These are phyloP conservation scores for Mnemiopsis leidyi DNA, from an alignment of 37 sponge, comb jelly and placozoan genomes.

Conservation along the genomic window DNA sequence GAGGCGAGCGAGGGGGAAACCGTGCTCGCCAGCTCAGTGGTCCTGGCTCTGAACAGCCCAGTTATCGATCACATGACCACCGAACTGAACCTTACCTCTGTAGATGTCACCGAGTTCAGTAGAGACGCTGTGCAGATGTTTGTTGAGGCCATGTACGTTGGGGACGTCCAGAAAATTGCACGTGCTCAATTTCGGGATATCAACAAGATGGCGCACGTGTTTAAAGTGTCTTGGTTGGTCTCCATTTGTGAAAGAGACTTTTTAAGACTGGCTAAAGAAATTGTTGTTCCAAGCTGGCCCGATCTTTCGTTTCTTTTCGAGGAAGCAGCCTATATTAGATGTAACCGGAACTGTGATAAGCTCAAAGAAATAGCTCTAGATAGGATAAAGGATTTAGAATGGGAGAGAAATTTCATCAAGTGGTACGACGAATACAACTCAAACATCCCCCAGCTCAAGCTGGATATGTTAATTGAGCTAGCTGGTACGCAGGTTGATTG, in stretches of 20 bases:
- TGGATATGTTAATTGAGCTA: neutral
- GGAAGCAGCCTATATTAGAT: neutral
- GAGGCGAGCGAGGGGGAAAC: neutral
- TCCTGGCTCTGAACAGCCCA: neutral
- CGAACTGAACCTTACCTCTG: neutral
- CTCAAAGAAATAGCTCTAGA: neutral
- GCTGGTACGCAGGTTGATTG: neutral
- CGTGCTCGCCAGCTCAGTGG: neutral
- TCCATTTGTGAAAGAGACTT: neutral
- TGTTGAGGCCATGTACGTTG: neutral
- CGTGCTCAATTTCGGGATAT: neutral
- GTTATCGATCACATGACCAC: neutral
- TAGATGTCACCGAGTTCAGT: neutral
- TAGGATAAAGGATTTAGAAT: neutral
- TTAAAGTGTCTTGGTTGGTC: neutral
- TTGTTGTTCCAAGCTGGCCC: neutral
- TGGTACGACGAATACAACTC: neutral
- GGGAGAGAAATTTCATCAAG: neutral
- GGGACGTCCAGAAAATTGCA: neutral
- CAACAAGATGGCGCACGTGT: conserved; percentile 21
- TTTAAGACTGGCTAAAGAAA: neutral
- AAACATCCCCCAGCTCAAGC: neutral
- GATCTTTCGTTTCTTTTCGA: neutral
- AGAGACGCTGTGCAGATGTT: neutral
- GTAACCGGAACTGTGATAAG: neutral